These are phyloP conservation scores for Metellina segmentata DNA, from an alignment of 2,888 invertebrate genomes.

Conservation along the genomic window DNA sequence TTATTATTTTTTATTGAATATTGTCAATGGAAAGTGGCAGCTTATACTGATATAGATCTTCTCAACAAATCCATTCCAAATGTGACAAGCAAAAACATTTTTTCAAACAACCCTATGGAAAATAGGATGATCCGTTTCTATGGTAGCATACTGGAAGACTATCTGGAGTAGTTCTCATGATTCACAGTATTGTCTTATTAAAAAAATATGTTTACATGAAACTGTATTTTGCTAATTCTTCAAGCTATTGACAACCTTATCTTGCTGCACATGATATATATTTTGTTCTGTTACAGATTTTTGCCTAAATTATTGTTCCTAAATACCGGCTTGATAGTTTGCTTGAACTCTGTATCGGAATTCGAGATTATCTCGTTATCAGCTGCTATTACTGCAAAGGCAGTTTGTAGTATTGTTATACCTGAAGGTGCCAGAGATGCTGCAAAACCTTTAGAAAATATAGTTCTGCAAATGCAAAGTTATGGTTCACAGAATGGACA, in stretches of 20 bases:
- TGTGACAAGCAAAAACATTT: too few relatives aligned
- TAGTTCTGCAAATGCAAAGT: conserved; percentile 68
- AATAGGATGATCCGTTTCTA: too few relatives aligned
- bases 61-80: too few relatives aligned
- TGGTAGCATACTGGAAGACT: too few relatives aligned
- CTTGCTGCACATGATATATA: not conserved
- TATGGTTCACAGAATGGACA: conserved; percentile 42
- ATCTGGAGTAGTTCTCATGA: too few relatives aligned
- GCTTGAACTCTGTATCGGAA: conserved; percentile 95
- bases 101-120: too few relatives aligned
- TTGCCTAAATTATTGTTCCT: conserved; percentile 95
- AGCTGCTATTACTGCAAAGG: conserved; percentile 79
- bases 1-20: too few relatives aligned
- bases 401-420: conserved; percentile 77
- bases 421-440: conserved; percentile 56
- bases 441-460: conserved; percentile 56
- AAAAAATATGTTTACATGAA: not conserved
- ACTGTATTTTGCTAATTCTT: not conserved
- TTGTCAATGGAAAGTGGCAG: too few relatives aligned
- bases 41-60: too few relatives aligned
- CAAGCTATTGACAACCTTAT: not conserved
- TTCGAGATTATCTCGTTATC: conserved; percentile 91
- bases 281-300: conserved; percentile 34
- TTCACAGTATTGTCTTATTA: too few relatives aligned
- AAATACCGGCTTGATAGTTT: conserved; percentile 93